phyloP scores from a whole-genome alignment of 2,888 invertebrate species.

The Incurvaria masculella region DNA sequence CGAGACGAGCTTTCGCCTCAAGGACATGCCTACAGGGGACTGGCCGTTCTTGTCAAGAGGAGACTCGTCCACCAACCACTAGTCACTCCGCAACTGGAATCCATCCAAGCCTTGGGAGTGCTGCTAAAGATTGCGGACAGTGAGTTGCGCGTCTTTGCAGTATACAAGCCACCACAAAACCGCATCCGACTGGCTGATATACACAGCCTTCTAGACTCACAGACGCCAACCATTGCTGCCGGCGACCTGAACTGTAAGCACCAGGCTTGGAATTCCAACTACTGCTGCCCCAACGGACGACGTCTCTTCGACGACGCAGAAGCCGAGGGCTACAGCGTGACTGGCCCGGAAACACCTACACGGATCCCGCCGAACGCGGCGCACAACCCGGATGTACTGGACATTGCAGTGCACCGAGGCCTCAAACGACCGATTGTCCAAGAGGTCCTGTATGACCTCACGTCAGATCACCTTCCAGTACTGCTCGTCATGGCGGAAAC shows the following conservation, averaged over 20 bases:
- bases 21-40: background rate
- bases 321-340: background rate
- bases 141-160: background rate
- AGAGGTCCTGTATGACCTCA: background rate
- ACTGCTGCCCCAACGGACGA: background rate
- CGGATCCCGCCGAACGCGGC: background rate
- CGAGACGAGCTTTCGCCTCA: background rate
- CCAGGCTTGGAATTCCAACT: background rate
- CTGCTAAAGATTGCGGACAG: background rate
- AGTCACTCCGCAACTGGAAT: background rate
- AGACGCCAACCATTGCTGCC: background rate
- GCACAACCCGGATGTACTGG: background rate
- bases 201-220: background rate
- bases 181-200: background rate
- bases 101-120: background rate
- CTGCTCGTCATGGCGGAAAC: background rate
- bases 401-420: background rate
- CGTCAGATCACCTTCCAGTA: background rate
- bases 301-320: conserved; percentile 1
- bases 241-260: background rate
- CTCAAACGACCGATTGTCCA: too few species aligned
- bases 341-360: background rate
- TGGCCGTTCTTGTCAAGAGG: conserved; percentile 2
- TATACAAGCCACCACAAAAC: background rate
- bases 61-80: background rate